Percentiles rank a stretch among this genome's conserved stretches.
These are phyloP conservation scores for Marronus borbonicus DNA, from an alignment of 2,888 invertebrate species.

Conservation along the genomic window DNA sequence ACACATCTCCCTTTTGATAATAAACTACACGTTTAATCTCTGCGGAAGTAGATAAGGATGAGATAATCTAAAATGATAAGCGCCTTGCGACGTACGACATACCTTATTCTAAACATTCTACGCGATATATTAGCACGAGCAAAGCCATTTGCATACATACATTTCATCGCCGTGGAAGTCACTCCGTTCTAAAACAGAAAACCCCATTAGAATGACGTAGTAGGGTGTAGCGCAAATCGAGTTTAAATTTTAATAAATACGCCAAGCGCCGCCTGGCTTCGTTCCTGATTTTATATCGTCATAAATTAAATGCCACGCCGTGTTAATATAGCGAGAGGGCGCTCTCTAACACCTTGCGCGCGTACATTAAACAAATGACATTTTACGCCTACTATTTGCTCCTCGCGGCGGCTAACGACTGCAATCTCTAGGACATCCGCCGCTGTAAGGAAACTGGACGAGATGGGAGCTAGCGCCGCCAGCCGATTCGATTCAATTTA, in stretches of 20 bases:
- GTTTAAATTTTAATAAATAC: conserved; percentile 33
- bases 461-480: not conserved
- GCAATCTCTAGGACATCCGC: not conserved
- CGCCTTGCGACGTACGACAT: too few species aligned
- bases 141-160: too few species aligned
- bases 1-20: too few species aligned
- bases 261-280: conserved; percentile 1
- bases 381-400: conserved; percentile 3
- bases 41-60: too few species aligned
- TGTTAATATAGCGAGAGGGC: not conserved
- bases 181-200: not conserved
- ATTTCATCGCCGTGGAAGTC: not conserved
- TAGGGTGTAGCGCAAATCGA: conserved; percentile 15
- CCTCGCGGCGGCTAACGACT: not conserved
- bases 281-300: conserved; percentile 28
- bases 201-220: conserved; percentile 1
- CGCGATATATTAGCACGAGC: too few species aligned
- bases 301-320: conserved; percentile 27
- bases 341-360: not conserved
- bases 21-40: too few species aligned
- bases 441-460: not conserved
- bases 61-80: too few species aligned
- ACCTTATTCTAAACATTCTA: too few species aligned
- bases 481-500: not conserved
- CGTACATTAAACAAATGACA: conserved; percentile 19